These are phyloP conservation scores for Heliothis peltigera DNA, from an alignment of 2,888 invertebrate species.

Conservation along the genomic window DNA sequence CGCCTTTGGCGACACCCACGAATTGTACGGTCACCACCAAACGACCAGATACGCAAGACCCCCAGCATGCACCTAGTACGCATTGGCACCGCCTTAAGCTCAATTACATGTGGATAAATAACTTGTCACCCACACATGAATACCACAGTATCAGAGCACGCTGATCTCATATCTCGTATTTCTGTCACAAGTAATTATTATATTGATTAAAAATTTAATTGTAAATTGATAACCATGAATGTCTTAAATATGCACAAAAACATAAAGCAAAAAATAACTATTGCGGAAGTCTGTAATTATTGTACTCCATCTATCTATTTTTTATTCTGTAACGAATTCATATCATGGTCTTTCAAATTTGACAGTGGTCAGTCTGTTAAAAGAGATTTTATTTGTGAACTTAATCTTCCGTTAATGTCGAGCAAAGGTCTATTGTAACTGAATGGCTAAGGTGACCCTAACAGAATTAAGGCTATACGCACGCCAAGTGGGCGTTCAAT, in stretches of 20 bases:
- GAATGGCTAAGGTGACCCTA: constrained; percentile 12
- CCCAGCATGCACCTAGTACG: constrained; percentile 38
- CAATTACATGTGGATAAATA: constrained; percentile 66
- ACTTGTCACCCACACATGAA: constrained; percentile 66
- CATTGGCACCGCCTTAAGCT: constrained; percentile 45
- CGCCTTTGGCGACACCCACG: constrained; percentile 71
- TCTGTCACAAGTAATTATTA: constrained; percentile 76
- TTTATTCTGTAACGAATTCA: constrained; percentile 42
- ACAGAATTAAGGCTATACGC: constrained; percentile 17
- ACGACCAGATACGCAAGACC: constrained; percentile 55
- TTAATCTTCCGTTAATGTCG: no score
- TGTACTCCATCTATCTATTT: constrained; percentile 40
- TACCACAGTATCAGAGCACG: constrained; percentile 55
- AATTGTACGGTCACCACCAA: constrained; percentile 53
- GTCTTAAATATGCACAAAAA: constrained; percentile 52
- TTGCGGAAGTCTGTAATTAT: constrained; percentile 59
- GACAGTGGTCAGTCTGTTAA: constrained; percentile 15
- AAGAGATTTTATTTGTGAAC: no score
- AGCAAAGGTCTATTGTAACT: constrained; percentile 3
- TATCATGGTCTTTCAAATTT: constrained; percentile 27
- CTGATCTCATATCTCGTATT: constrained; percentile 81
- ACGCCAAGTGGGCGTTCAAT: constrained; percentile 47
- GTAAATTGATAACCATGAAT: constrained; percentile 73
- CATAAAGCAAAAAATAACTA: constrained; percentile 49
- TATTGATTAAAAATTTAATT: constrained; percentile 80